Evolutionary conservation across 2,888 invertebrate species (phyloP), one percentile per base, ranked within the genome.

Genomic region (Lasioglossum leucozonium): DNA sequence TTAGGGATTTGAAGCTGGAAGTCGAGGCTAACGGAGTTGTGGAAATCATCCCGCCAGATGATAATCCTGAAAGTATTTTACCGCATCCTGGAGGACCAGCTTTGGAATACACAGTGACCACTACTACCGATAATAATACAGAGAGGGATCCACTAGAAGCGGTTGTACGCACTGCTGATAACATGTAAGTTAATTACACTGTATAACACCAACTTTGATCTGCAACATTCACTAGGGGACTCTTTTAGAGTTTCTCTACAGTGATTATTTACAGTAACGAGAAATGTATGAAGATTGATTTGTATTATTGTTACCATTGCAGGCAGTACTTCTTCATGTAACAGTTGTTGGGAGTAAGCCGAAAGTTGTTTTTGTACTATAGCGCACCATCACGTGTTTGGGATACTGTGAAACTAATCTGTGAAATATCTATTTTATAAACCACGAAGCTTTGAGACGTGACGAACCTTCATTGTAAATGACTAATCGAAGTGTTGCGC

Each of bases 71-170:
- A 58, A 94, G 92, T 75, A 95, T 95, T 83, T 87, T 95, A 26
- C 95, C 95, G 0, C 94, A 95, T 65, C 18, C 91, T 0, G 93
- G 93, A 0, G 92, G 91, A 58, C 94, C 93, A 58, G 92, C 90
- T 11, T 82, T 94, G 62, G 95, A 95, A 4, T 95, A 94, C 44
- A 91, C 92, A 2, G 93, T 93, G 0, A 87, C 91, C 0, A 85
- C 90, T 1, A 51, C 87, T 0, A 79, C 83, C 0, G 90, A 86
- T 40, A 90, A 91, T n/a, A 88, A 76, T 5, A 84, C 85, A 5
- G 95, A 95, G 8, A 93, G 95, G 82, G 96, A 95, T 91, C 95
- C 95, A 6, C 90, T 95, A 58, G 95, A 95, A 77, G 93, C 95
- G 22, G 95, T 95, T 77, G 94, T 95, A 34, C 93, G 95, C 82